Evolutionary conservation across 2,797 vertebrate genomes (phyloP).

Genomic region (Australoheros facetus): DNA sequence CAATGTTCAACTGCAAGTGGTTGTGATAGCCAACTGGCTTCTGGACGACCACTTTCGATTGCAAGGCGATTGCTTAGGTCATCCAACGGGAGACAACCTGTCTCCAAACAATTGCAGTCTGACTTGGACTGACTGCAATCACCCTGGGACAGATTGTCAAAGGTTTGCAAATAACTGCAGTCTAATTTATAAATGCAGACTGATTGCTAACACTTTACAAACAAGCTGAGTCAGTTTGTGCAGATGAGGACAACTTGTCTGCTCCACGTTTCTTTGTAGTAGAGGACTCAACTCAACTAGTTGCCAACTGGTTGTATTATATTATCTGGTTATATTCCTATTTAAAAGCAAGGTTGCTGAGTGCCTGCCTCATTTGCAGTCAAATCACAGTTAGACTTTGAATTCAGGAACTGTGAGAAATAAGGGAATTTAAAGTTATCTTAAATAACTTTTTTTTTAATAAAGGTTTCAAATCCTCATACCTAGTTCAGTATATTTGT

Average conservation of each 20-base stretch:
- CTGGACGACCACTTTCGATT: not conserved
- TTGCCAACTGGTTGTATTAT: not conserved
- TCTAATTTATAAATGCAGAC: not conserved
- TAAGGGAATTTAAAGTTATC: not conserved
- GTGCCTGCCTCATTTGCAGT: not conserved
- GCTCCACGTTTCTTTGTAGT: not conserved
- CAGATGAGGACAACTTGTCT: not conserved
- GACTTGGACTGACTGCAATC: no score
- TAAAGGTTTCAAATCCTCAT: not conserved
- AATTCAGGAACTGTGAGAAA: not conserved
- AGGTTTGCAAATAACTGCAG: not conserved
- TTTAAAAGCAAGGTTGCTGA: not conserved
- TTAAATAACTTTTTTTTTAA: not conserved
- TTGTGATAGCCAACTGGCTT: not conserved
- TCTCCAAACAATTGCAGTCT: no score
- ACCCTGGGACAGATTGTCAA: not conserved
- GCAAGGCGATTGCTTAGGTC: not conserved
- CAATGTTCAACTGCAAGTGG: not conserved
- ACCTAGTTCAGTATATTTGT: not conserved
- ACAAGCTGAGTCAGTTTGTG: not conserved
- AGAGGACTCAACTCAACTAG: not conserved
- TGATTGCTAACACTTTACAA: not conserved
- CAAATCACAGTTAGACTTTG: not conserved
- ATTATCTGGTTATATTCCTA: not conserved
- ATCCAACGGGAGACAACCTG: not conserved